Evolutionary conservation across 2,888 invertebrate genomes (phyloP).

Genomic region (Drosophila birchii): DNA sequence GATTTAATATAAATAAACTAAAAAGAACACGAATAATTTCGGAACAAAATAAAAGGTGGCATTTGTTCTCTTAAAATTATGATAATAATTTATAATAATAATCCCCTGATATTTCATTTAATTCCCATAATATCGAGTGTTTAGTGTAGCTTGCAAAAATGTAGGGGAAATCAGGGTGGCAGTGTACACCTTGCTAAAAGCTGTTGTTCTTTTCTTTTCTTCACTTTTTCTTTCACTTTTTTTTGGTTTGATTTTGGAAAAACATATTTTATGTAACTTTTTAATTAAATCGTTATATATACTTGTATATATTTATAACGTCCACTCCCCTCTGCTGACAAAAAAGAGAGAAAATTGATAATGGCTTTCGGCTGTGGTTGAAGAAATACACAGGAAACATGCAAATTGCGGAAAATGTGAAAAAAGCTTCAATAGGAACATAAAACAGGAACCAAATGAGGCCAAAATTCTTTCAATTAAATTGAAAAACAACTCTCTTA

Average conservation of each 20-base stretch:
- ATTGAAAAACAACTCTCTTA: slow-evolving; percentile 18
- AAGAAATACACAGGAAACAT: slow-evolving; percentile 44
- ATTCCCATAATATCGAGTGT: background rate
- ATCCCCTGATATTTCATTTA: background rate
- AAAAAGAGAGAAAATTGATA: slow-evolving; percentile 59
- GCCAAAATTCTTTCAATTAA: slow-evolving; percentile 40
- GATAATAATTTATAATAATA: no score
- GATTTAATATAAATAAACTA: background rate
- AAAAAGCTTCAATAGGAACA: slow-evolving; percentile 2
- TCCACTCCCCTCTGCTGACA: slow-evolving; percentile 2
- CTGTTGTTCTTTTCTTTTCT: slow-evolving; percentile 13
- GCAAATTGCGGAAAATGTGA: slow-evolving; percentile 55
- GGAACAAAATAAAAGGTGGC: background rate
- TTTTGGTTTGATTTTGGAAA: slow-evolving; percentile 5
- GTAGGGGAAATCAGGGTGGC: background rate
- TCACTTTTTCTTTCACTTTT: slow-evolving; percentile 1
- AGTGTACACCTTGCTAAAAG: slow-evolving; percentile 12
- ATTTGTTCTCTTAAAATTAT: background rate
- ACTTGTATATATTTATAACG: slow-evolving; percentile 15
- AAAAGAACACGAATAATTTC: no score
- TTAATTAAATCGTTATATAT: slow-evolving; percentile 73
- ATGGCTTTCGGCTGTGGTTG: slow-evolving; percentile 53
- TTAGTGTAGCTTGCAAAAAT: background rate
- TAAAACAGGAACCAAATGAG: slow-evolving; percentile 37
- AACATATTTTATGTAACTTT: slow-evolving; percentile 74